Conservation (phyloP, 35 echinoderm and acorn worm genomes). For the Stichopus chloronotus region DNA sequence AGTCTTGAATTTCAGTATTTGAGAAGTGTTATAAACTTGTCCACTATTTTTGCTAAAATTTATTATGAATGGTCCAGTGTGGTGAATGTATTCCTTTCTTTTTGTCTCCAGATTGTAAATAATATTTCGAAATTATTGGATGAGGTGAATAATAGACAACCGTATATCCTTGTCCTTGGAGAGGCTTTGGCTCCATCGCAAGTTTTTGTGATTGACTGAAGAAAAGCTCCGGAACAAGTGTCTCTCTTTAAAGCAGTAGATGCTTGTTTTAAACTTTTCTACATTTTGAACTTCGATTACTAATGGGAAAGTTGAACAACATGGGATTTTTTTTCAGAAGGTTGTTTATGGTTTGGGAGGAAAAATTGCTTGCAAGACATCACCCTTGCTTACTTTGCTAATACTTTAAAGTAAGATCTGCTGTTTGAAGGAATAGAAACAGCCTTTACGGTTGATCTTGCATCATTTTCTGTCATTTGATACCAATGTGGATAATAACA, state of each 20-base stretch:
- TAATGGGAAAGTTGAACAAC: background rate
- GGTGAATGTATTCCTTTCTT: constrained; percentile 2
- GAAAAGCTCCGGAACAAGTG: constrained; percentile 32
- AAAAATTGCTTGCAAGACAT: background rate
- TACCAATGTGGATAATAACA: too few relatives aligned
- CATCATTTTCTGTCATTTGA: too few relatives aligned
- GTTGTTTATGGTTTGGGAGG: constrained; percentile 7
- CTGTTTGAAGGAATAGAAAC: too few relatives aligned
- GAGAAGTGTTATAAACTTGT: background rate
- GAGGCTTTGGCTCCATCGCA: background rate
- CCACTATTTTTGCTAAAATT: constrained; percentile 1
- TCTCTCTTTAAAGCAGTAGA: constrained; percentile 27
- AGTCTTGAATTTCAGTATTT: constrained; percentile 5
- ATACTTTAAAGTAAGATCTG: background rate
- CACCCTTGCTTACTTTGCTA: constrained; percentile 4
- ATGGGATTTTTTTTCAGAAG: constrained; percentile 24
- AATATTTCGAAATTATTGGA: constrained; percentile 37
- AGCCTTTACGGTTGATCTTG: too few relatives aligned
- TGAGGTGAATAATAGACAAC: constrained; percentile 16
- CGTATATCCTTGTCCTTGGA: constrained; percentile 7
- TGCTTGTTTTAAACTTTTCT: constrained; percentile 21
- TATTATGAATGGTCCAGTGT: background rate
- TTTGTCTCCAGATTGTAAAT: constrained; percentile 22
- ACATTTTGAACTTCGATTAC: constrained; percentile 16
- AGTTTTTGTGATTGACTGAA: constrained; percentile 18